Evolutionary conservation across 2,797 vertebrate genomes (phyloP), one percentile per base, ranked within the genome.

Genomic region (Fratercula arctica): DNA sequence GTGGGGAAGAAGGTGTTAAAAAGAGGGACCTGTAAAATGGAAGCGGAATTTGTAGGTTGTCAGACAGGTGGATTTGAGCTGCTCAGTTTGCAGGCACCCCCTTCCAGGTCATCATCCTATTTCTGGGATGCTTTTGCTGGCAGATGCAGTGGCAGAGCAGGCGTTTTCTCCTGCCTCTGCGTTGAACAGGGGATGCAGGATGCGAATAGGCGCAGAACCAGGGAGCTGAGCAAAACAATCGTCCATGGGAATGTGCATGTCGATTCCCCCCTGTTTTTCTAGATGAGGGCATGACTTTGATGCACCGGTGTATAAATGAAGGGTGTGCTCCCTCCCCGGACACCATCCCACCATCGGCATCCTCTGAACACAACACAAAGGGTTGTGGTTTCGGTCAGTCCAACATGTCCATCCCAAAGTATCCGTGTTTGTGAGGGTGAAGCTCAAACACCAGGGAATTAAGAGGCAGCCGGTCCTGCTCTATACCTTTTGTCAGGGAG

Each of bases 231-330:
- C 59, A 80, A 57, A 70, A 26, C 35, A 0, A 11, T 20, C 0
- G 0, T 21, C 79, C 33, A 4, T 0, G 0, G 83, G n/a, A n/a
- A 26, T 8, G n/a, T 6, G 29, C 37, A 2, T 0, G 3, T 19
- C 35, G 63, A 19, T 21, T 15, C 20, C 26, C n/a, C 23, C 7
- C 3, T 35, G 0, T 7, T 59, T 66, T 24, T 14, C 56, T 43
- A n/a, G 31, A 13, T 2, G 20, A 54, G 33, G 53, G 37, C 26
- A 43, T 0, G 0, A 4, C 26, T 76, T 43, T 1, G 64, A 8
- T 16, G 18, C 3, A 2, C 39, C 17, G 23, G 37, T 20, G 63
- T 51, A 13, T 7, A 39, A 25, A 67, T 0, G 18, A 13, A 56
- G 66, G 39, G 14, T 1, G 19, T 2, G 31, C 66, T 61, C 28